Base-by-base conservation (phyloP, 2,797 vertebrate species). In the Megalops cyprinoides region DNA sequence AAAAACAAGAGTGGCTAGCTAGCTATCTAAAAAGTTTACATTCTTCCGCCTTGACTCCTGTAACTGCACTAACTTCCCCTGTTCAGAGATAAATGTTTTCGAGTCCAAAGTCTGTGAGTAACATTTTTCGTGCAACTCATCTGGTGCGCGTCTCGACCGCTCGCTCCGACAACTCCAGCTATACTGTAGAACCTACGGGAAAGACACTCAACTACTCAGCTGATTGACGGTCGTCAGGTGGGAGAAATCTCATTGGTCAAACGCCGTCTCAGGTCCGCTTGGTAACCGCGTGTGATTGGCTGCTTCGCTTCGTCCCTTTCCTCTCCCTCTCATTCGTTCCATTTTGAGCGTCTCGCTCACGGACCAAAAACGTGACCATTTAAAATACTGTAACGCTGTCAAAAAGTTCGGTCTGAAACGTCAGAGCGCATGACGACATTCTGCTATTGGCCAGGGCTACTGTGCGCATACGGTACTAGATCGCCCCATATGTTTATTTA, bases 201-300 rank as follows among this genome's bases (percentile, higher is more conserved):
- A 86, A 65, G 51, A 83, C 53, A 62, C 77, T 84, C 84, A 88
- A 84, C 86, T 88, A 87, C 80, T 84, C 85, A 88, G 85, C 86
- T 88, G 88, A 88, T 87, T 84, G 84, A 87, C 80, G 82, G 77
- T 81, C 73, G 84, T 87, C 88, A 87, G 84, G 53, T 88, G 89
- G 79, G 31, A 56, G 37, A 53, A 76, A 75, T 34, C 10, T 75
- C 77, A 88, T 87, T 90, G 86, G 89, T 34, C 79, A 51, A 81
- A 76, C 69, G 28, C 74, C 28, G 74, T 77, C 37, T 74, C 65
- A 74, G 80, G 49, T 84, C 82, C 84, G 81, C 85, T 79, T 87
- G 85, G 88, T 87, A 88, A 87, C 86, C 81, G 67, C 28, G 7
- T 71, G 6, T 76, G 28, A 86, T 87, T 87, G 87, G 89, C 62